phyloP scores from a whole-genome alignment of 1,140 invertebrate genomes.

The Colletes gigas region DNA sequence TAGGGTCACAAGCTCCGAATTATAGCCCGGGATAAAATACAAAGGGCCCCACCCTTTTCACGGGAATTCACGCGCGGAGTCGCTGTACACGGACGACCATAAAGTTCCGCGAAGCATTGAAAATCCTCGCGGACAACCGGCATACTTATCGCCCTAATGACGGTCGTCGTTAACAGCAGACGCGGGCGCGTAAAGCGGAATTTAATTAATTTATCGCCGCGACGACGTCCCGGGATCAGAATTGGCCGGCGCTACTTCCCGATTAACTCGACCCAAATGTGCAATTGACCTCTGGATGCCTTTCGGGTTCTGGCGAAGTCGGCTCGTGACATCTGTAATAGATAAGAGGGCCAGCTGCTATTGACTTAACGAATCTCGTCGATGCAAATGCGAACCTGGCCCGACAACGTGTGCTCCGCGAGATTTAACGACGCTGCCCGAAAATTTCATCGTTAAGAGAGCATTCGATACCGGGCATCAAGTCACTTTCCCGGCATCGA shows the following conservation, averaged over 20 bases:
- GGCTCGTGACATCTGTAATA: slow-evolving; percentile 62
- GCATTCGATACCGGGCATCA: too few relatives aligned
- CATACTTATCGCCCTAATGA: slow-evolving; percentile 16
- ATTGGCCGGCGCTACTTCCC: slow-evolving; percentile 25
- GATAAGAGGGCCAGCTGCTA: slow-evolving; percentile 63
- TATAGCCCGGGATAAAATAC: neutral
- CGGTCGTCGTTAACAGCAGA: neutral
- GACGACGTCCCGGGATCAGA: slow-evolving; percentile 13
- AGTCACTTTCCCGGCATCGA: too few relatives aligned
- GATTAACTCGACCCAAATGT: slow-evolving; percentile 60
- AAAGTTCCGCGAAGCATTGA: neutral
- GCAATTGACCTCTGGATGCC: slow-evolving; percentile 57
- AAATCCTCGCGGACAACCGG: neutral
- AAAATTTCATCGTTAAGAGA: neutral
- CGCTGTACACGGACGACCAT: neutral
- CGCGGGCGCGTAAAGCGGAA: neutral
- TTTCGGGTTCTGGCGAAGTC: slow-evolving; percentile 35
- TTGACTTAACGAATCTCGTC: slow-evolving; percentile 56
- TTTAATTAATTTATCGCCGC: slow-evolving; percentile 53
- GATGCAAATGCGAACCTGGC: slow-evolving; percentile 1
- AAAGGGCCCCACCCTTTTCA: neutral
- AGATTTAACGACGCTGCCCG: neutral
- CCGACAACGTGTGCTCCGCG: neutral
- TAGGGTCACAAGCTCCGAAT: neutral
- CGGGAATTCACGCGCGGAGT: neutral